These are phyloP conservation scores for Lycocerus yunnanus DNA, from an alignment of 2,888 invertebrate species.

Conservation along the genomic window DNA sequence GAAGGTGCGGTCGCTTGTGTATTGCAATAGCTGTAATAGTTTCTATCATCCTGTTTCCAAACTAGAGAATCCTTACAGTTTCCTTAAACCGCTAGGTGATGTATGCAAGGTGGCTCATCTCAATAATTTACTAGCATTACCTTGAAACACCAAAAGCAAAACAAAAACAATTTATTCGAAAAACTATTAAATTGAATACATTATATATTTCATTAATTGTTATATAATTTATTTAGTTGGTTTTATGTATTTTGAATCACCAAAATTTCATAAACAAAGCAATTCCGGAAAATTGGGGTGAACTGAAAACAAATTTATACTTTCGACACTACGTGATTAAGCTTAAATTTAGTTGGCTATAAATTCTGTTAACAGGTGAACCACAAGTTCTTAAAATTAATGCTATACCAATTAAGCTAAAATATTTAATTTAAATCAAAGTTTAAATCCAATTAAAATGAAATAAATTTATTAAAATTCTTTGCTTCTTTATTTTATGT, in stretches of 20 bases:
- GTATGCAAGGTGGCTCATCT: constrained; percentile 7
- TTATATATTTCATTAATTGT: neutral
- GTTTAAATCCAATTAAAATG: neutral
- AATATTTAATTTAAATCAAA: neutral
- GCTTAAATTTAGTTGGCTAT: neutral
- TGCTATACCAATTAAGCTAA: neutral
- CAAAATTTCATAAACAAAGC: neutral
- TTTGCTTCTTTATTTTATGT: too few relatives aligned
- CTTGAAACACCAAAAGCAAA: neutral
- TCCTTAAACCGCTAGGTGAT: constrained; percentile 12
- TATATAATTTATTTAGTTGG: neutral
- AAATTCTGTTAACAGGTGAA: neutral
- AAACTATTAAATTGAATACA: neutral
- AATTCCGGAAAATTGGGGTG: neutral
- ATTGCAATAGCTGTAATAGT: constrained; percentile 28
- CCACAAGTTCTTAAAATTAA: neutral
- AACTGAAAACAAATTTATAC: neutral
- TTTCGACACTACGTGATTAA: constrained; percentile 2
- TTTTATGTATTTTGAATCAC: neutral
- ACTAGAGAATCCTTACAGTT: constrained; percentile 7
- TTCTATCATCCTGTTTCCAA: constrained; percentile 16
- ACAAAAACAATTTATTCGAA: neutral
- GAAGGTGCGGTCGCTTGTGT: constrained; percentile 22
- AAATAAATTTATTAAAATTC: neutral
- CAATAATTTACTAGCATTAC: neutral